phyloP scores from a whole-genome alignment of 1,140 invertebrate species.

The Linepithema humile region DNA sequence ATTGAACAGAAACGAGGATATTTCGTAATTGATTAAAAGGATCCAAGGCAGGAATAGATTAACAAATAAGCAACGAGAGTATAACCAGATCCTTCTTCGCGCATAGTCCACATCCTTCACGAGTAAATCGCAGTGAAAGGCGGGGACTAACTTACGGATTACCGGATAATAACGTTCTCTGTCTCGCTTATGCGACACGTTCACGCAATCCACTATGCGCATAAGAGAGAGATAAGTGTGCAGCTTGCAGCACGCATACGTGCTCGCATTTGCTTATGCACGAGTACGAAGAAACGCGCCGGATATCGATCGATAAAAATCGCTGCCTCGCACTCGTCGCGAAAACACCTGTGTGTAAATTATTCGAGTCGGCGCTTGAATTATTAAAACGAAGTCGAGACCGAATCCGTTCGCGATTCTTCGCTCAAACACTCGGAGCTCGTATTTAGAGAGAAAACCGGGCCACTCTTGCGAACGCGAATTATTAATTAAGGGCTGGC shows the following conservation, averaged over 20 bases:
- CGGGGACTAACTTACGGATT: slow-evolving; percentile 11
- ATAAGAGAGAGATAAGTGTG: neutral
- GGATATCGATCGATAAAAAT: slow-evolving; percentile 22
- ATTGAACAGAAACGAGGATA: too few species aligned
- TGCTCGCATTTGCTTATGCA: neutral
- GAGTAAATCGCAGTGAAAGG: slow-evolving; percentile 29
- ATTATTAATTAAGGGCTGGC: slow-evolving; percentile 36
- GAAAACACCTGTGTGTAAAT: neutral
- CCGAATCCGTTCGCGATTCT: neutral
- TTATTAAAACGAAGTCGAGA: neutral
- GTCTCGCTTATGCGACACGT: slow-evolving; percentile 3
- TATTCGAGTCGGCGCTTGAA: neutral
- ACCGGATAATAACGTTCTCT: slow-evolving; percentile 33
- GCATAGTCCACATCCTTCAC: neutral
- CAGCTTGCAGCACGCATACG: slow-evolving; percentile 3
- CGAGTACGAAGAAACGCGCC: neutral
- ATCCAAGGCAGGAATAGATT: neutral
- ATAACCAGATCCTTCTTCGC: too few species aligned
- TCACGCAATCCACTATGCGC: slow-evolving; percentile 3
- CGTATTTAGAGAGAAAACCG: slow-evolving; percentile 22
- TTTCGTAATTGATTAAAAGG: neutral
- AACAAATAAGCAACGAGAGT: neutral
- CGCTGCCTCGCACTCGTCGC: too few species aligned
- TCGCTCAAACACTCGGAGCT: neutral
- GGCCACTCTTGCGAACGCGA: neutral